These are phyloP conservation scores for Megalonaias nervosa DNA, from an alignment of 1,140 invertebrate genomes.

Conservation along the genomic window DNA sequence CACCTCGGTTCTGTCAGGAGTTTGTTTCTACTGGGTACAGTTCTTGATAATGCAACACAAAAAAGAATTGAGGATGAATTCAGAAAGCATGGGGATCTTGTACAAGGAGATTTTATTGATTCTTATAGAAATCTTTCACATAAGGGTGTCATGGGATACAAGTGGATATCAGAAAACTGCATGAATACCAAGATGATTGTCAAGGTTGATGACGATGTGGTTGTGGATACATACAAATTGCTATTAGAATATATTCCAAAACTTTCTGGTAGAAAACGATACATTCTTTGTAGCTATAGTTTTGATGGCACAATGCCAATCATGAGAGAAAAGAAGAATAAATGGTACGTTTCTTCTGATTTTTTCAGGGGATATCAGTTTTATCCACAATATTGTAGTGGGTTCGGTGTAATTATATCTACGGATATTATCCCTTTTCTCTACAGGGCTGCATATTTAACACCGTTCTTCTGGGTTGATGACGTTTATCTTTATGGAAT, in stretches of 20 bases:
- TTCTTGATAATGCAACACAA: conserved; percentile 61
- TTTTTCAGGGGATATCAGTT: conserved; percentile 34
- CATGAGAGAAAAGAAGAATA: conserved; percentile 21
- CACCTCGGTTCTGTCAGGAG: conserved; percentile 43
- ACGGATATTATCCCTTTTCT: conserved; percentile 51
- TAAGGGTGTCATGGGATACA: conserved; percentile 75
- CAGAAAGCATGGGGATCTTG: conserved; percentile 51
- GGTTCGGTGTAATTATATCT: conserved; percentile 43
- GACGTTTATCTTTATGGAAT: no score
- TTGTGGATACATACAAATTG: conserved; percentile 33
- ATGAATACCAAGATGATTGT: conserved; percentile 73
- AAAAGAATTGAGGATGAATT: conserved; percentile 45
- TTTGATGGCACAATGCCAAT: conserved; percentile 35
- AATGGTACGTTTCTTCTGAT: conserved; percentile 45
- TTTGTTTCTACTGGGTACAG: conserved; percentile 81
- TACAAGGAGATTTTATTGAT: conserved; percentile 65
- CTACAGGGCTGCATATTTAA: conserved; percentile 55
- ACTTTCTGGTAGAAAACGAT: conserved; percentile 11
- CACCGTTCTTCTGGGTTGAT: conserved; percentile 54
- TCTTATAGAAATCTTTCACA: conserved; percentile 64
- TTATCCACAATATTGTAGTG: conserved; percentile 57
- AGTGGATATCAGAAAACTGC: conserved; percentile 76
- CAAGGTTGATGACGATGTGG: conserved; percentile 69
- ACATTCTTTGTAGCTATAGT: conserved; percentile 43
- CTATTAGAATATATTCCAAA: conserved; percentile 20